Base-by-base conservation (phyloP, 2,888 invertebrate species). In the Alsophila aescularia region DNA sequence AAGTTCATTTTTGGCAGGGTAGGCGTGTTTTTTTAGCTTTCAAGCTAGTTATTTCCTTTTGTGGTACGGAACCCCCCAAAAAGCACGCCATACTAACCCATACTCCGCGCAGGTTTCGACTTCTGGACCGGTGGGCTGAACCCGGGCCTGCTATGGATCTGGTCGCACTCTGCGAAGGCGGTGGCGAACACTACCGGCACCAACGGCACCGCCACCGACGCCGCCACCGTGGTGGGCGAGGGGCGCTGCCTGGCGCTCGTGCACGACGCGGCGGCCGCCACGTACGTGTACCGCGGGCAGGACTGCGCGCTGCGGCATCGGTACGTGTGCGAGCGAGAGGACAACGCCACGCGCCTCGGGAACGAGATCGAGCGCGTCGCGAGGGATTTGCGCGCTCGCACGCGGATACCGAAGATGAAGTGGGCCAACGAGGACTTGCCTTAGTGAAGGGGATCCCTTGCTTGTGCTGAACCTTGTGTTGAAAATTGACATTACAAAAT, bases 41-140 rank as follows among this genome's bases (percentile, higher is more conserved):
- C n/a, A n/a, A n/a, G n/a, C n/a, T n/a, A n/a, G n/a, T n/a, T n/a
- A n/a, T n/a, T n/a, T n/a, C n/a, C n/a, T n/a, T n/a, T n/a, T n/a
- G n/a, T n/a, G n/a, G n/a, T n/a, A n/a, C n/a, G n/a, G n/a, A n/a
- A n/a, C n/a, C n/a, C n/a, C n/a, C n/a, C n/a, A 18, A 18, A 18
- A 2, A 2, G 2, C 18, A 2, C 18, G 18, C 18, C 18, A 4
- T 27, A 27, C 7, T 9, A 10, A 29, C 10, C 2, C 10, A 18
- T n/a, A 5, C 31, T 10, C 16, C 35, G 8, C 35, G 35, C 87
- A 93, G 96, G 95, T 6, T 93, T 93, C 62, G 95, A 95, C 72
- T 96, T 94, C 81, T 97, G 97, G 97, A 94, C 96, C 10, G 96
- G 96, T 24, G 97, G 96, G 0, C 87, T 97, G 52, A 97, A 97